Evolutionary conservation across 2,113 vertebrate genomes (phyloP).

Genomic region (Cichladusa arquata): DNA sequence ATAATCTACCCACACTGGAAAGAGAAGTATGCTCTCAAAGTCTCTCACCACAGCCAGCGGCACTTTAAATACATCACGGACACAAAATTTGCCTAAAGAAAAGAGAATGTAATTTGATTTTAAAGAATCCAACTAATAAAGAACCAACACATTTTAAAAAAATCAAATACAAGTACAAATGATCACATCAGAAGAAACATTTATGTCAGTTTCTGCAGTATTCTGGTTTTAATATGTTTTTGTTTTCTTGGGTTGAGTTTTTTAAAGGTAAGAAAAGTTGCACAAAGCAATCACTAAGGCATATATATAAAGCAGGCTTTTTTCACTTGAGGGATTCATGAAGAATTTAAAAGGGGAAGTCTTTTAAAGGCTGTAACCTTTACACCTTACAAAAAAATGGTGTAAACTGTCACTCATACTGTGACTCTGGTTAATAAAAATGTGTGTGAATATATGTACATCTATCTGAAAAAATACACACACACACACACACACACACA

Average conservation of each 20-base stretch:
- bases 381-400: neutral
- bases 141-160: neutral
- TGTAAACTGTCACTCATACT: neutral
- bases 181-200: neutral
- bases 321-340: neutral
- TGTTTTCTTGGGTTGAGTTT: fast-evolving
- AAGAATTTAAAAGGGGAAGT: neutral
- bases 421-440: neutral
- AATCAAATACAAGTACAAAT: neutral
- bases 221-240: neutral
- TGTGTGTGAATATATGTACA: neutral
- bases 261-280: neutral
- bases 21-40: neutral
- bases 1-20: neutral
- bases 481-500: fast-evolving
- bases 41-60: neutral
- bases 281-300: neutral
- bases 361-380: neutral
- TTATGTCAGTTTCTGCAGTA: neutral
- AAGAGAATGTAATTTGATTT: neutral
- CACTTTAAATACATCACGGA: neutral
- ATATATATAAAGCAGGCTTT: neutral
- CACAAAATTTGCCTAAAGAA: neutral
- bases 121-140: neutral
- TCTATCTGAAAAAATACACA: neutral